Evolutionary conservation across 1,140 invertebrate genomes (phyloP).

Genomic region (Kradibia gibbosae): DNA sequence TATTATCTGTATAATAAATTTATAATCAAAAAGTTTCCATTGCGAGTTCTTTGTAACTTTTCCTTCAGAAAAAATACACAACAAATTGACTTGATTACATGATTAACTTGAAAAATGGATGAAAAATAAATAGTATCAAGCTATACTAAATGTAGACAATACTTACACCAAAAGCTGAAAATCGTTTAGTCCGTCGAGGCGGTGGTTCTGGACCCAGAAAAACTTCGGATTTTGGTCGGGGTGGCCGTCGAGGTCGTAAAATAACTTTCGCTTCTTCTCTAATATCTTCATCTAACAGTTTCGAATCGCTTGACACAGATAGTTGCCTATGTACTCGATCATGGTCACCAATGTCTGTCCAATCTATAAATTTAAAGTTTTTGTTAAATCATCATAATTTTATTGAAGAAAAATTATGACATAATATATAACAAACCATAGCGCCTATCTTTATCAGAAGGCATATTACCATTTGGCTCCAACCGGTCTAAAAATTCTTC

Average conservation of each 20-base stretch:
- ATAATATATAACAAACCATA: conserved; percentile 59
- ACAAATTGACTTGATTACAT: too few relatives aligned
- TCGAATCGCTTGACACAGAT: conserved; percentile 92
- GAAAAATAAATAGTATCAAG: too few relatives aligned
- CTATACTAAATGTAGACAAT: too few relatives aligned
- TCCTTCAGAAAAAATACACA: too few relatives aligned
- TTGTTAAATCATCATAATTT: background rate
- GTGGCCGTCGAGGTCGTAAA: conserved; percentile 88
- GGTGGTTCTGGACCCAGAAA: conserved; percentile 79
- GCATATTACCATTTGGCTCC: conserved; percentile 90
- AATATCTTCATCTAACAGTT: conserved; percentile 88
- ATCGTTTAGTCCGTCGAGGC: conserved; percentile 85
- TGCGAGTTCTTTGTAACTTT: too few relatives aligned
- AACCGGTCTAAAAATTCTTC: conserved; percentile 92
- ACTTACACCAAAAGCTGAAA: conserved; percentile 93
- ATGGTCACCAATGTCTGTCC: conserved; percentile 84
- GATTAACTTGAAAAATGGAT: too few relatives aligned
- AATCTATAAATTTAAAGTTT: conserved; percentile 74
- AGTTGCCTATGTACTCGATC: conserved; percentile 88
- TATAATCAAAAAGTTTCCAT: too few relatives aligned
- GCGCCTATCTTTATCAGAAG: conserved; percentile 74
- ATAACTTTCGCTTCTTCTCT: conserved; percentile 89
- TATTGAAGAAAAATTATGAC: conserved; percentile 2
- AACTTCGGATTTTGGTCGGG: conserved; percentile 90
- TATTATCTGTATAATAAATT: too few relatives aligned